phyloP scores from a whole-genome alignment of 2,797 vertebrate genomes.

The Apogon talboti region DNA sequence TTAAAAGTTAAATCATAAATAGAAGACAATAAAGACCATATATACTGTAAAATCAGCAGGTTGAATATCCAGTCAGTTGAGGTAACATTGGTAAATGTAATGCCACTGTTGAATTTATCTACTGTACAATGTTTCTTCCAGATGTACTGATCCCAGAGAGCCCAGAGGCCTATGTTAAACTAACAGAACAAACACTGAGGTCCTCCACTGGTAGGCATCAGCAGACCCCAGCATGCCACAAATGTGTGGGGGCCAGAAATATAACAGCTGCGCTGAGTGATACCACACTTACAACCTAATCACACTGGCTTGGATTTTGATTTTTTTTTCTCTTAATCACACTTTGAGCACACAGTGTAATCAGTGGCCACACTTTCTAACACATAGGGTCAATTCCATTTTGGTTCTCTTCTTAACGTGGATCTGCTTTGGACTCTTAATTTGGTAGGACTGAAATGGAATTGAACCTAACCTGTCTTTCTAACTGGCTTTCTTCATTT shows the following conservation, averaged over 20 bases:
- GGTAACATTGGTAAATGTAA: conserved; percentile 2
- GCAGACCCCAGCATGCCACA: conserved; percentile 70
- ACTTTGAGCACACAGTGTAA: conserved; percentile 54
- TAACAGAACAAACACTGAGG: conserved; percentile 92
- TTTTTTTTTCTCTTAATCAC: conserved; percentile 55
- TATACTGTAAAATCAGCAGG: too few species aligned
- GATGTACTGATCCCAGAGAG: conserved; percentile 93
- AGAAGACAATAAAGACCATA: too few species aligned
- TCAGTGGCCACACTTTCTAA: conserved; percentile 66
- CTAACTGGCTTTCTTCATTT: conserved; percentile 70
- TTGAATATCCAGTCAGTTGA: too few species aligned
- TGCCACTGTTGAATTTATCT: conserved; percentile 68
- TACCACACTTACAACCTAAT: conserved; percentile 53
- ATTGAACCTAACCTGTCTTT: conserved; percentile 75
- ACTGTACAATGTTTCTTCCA: conserved; percentile 90
- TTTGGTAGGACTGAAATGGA: conserved; percentile 66
- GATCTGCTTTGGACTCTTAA: conserved; percentile 17
- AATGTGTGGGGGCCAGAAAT: conserved; percentile 62
- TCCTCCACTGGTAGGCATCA: conserved; percentile 88
- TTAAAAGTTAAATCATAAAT: too few species aligned
- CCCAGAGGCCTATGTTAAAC: conserved; percentile 92
- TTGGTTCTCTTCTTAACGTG: conserved; percentile 21
- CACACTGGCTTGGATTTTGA: conserved; percentile 65
- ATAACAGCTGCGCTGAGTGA: conserved; percentile 56
- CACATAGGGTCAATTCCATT: conserved; percentile 78